A percentile compares a stretch with the other conserved stretches of the same genome.
Evolutionary conservation across 2,888 invertebrate genomes (phyloP).

Genomic region (Julus scanicus): DNA sequence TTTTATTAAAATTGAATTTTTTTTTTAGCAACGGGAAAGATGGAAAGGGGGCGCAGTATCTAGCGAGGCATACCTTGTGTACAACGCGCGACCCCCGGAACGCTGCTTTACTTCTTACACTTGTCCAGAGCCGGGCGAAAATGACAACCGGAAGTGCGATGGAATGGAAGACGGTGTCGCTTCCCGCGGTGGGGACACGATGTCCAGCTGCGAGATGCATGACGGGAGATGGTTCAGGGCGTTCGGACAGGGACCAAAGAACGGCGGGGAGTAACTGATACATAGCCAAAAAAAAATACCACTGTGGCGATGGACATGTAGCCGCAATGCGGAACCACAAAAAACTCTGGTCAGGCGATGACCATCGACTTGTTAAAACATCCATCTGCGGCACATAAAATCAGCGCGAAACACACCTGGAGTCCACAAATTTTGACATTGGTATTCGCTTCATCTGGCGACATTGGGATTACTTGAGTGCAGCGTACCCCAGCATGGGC

Average conservation of each 20-base stretch:
- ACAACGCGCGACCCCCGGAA: not conserved
- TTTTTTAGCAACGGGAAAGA: not conserved
- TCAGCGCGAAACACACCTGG: not conserved
- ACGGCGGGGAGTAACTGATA: not conserved
- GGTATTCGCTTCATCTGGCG: not conserved
- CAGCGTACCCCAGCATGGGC: too few relatives aligned
- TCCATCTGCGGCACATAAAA: not conserved
- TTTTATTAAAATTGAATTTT: not conserved
- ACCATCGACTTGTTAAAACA: not conserved
- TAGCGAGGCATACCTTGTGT: not conserved
- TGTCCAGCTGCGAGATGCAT: not conserved
- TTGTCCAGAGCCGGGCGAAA: not conserved
- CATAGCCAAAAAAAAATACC: not conserved
- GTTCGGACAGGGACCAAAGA: conserved; percentile 5
- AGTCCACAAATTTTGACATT: not conserved
- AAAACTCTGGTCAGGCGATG: not conserved
- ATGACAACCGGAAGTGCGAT: conserved; percentile 8
- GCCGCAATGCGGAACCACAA: not conserved
- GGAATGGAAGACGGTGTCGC: not conserved
- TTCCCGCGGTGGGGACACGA: not conserved
- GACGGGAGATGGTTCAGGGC: not conserved
- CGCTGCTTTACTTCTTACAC: not conserved
- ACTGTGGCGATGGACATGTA: not conserved
- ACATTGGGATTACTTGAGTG: too few relatives aligned
- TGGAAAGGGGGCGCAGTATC: not conserved